Conservation (phyloP, 2,888 invertebrate species). For the Drosophila crucigera region DNA sequence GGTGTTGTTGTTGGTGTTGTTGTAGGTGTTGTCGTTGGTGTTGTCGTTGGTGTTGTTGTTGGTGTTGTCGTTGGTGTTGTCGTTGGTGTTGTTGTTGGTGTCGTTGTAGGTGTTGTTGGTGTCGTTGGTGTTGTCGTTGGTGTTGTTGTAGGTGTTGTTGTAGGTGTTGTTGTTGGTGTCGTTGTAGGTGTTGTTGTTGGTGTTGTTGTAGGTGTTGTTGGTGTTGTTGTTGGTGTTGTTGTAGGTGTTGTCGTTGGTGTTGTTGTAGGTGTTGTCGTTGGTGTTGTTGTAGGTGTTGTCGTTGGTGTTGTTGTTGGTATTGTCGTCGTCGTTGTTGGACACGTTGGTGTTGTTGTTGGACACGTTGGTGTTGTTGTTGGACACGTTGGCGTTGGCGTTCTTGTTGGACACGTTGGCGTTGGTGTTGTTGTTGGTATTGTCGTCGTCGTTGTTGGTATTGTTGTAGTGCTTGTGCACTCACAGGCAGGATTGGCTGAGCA, state of each 20-base stretch:
- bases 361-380: not conserved
- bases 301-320: not conserved
- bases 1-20: not conserved
- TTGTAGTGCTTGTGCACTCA: not conserved
- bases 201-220: not conserved
- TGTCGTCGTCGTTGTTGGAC: not conserved
- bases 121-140: not conserved
- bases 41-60: not conserved
- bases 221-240: not conserved
- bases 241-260: not conserved
- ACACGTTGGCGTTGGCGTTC: not conserved
- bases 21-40: not conserved
- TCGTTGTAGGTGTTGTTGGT: not conserved
- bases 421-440: not conserved
- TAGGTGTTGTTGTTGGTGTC: accelerated
- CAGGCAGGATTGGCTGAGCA: not conserved
- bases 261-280: no score
- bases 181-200: not conserved
- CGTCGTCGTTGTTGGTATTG: not conserved
- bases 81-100: not conserved
- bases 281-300: no score
- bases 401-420: not conserved
- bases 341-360: not conserved
- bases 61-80: not conserved
- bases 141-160: not conserved